A percentile compares a stretch with the other conserved stretches of the same genome.
Evolutionary conservation across 2,113 vertebrate genomes (phyloP).

Genomic region (Pteruthius melanotis): DNA sequence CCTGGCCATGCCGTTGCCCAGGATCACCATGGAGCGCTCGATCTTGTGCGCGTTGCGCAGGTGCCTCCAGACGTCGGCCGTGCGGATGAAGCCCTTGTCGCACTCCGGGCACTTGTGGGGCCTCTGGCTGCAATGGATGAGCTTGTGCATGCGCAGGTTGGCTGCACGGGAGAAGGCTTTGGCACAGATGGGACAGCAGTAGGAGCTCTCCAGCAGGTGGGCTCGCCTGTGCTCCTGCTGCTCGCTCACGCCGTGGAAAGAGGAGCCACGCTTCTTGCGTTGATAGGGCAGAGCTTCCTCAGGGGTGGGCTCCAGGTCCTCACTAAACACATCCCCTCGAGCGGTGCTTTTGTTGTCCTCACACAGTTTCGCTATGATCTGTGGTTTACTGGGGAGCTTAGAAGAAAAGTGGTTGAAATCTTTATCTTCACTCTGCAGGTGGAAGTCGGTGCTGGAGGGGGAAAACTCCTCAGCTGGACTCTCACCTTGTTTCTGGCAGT

Average conservation of each 20-base stretch:
- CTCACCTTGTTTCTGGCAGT: background rate
- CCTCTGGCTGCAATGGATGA: constrained; percentile 39
- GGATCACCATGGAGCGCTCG: constrained; percentile 42
- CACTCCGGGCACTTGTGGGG: constrained; percentile 44
- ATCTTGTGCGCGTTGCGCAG: constrained; percentile 37
- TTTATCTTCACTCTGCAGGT: background rate
- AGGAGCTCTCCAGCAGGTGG: background rate
- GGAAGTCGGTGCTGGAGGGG: background rate
- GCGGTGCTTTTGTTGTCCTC: background rate
- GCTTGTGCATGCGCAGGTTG: constrained; percentile 53
- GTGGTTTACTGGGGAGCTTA: background rate
- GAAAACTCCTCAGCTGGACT: background rate
- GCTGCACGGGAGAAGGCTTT: constrained; percentile 44
- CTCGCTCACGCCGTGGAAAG: background rate
- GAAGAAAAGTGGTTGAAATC: background rate
- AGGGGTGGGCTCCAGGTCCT: background rate
- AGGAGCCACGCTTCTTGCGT: background rate
- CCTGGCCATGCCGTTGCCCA: background rate
- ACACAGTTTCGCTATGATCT: accelerated
- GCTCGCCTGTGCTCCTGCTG: background rate
- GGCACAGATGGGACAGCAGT: background rate
- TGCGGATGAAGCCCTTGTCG: constrained; percentile 63
- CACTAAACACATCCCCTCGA: background rate
- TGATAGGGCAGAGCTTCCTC: background rate
- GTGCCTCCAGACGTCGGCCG: constrained; percentile 46